A percentile compares a stretch with the other conserved stretches of the same genome.
Conservation (phyloP, 1,140 invertebrate species). For the Ericerus pela region DNA sequence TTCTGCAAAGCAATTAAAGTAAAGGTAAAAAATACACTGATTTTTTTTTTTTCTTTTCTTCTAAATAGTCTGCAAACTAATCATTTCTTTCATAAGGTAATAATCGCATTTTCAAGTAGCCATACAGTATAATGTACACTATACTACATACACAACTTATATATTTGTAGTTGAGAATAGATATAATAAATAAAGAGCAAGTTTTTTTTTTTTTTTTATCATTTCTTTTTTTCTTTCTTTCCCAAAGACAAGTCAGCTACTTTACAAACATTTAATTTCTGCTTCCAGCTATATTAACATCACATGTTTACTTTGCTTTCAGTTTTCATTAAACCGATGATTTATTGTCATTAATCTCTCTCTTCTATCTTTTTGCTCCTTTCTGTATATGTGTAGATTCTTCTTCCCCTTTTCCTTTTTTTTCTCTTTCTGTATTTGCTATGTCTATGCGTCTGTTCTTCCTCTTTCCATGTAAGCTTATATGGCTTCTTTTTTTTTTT, state of each 20-base stretch:
- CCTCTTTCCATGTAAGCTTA: too few relatives aligned
- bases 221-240: too few relatives aligned
- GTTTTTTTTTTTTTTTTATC: too few relatives aligned
- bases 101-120: conserved; percentile 10
- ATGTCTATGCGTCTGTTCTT: too few relatives aligned
- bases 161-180: conserved; percentile 3
- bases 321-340: conserved; percentile 10
- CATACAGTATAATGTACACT: not conserved
- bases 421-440: too few relatives aligned
- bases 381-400: too few relatives aligned
- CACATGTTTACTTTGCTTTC: conserved; percentile 12
- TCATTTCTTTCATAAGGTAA: conserved; percentile 12
- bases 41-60: conserved; percentile 1
- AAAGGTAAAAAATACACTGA: not conserved
- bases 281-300: conserved; percentile 11
- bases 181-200: conserved; percentile 12
- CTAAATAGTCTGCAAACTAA: conserved; percentile 8
- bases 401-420: too few relatives aligned
- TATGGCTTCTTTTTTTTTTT: too few relatives aligned
- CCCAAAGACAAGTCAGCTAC: conserved; percentile 9
- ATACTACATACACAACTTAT: not conserved
- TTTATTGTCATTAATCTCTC: conserved; percentile 9
- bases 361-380: too few relatives aligned
- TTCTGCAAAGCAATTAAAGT: conserved; percentile 10
- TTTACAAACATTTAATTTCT: conserved; percentile 8